A percentile compares a stretch with the other conserved stretches of the same genome.
phyloP scores from a whole-genome alignment of 2,113 vertebrate species.

The Elaphurus davidianus region DNA sequence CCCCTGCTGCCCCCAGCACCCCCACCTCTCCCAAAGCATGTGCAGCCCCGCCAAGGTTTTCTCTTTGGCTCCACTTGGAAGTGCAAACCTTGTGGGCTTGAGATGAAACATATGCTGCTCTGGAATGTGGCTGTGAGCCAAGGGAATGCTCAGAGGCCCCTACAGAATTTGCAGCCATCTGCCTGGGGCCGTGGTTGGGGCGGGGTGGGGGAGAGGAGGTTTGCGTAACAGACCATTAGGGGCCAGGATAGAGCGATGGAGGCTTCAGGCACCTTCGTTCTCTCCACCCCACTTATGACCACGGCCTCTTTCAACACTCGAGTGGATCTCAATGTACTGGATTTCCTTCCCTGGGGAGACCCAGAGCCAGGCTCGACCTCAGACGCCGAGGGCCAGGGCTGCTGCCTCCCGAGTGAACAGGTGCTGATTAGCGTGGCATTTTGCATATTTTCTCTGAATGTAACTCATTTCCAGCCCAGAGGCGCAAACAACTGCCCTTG shows the following conservation, averaged over 20 bases:
- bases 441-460: conserved; percentile 45
- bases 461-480: conserved; percentile 59
- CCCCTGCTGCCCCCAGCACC: not conserved
- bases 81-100: conserved; percentile 70
- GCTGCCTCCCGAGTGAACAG: conserved; percentile 52
- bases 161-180: conserved; percentile 59
- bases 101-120: conserved; percentile 78
- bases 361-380: not conserved
- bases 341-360: conserved; percentile 11
- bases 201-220: not conserved
- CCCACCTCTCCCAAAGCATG: conserved; percentile 58
- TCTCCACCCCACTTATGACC: not conserved
- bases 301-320: not conserved
- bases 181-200: not conserved
- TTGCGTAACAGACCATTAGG: not conserved
- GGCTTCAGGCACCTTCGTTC: not conserved
- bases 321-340: not conserved
- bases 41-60: conserved; percentile 65
- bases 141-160: conserved; percentile 62
- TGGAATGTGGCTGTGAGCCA: conserved; percentile 72
- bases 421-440: conserved; percentile 57
- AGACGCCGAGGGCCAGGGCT: not conserved
- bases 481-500: not conserved
- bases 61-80: conserved; percentile 68
- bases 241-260: conserved; percentile 1